Evolutionary conservation across 2,113 vertebrate species (phyloP), one percentile per base, ranked within the genome.

Genomic region (Sinocyclocheilus rhinocerous): DNA sequence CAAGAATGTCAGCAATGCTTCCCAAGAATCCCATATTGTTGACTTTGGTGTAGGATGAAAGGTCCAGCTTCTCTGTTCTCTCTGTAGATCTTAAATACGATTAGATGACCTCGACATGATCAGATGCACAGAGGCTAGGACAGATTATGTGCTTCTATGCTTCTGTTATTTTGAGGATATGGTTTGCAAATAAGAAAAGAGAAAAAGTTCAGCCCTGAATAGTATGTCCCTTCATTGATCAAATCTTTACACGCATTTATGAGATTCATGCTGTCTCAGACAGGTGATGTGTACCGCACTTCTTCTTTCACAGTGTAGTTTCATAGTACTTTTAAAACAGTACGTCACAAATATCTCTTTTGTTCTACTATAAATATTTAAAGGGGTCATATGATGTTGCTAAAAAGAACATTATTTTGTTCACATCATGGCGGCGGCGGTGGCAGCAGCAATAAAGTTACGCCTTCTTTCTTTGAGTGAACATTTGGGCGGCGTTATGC

Each of bases 21-120:
- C 90, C 84, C 89, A 90, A 92, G 93, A 95, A 93, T 93, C 91
- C 91, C 79, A 81, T 83, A 90, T 93, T 95, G 94, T 95, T 95
- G 93, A 93, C 93, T 95, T 95, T 95, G 93, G 93, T 94, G 92
- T 90, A 89, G 91, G 94, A 94, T 95, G 91, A 95, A 95, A 95
- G 92, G 90, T 92, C 84, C 80, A 85, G 90, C 88, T 90, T 84
- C 87, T 91, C 91, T 93, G 90, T 92, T 93, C 92, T 94, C 90
- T 76, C 67, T 83, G 88, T 91, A 93, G 93, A 95, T 94, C 93
- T 88, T 90, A 92, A 91, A 93, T 91, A 92, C 89, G 93, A 95
- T 95, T 95, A 94, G 88, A 86, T 80, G 88, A 92, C 92, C 91
- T 93, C 90, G 87, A 90, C 82, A 39, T 93, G 92, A 94, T 94